These are phyloP conservation scores for Orius insidiosus DNA, from an alignment of 1,140 invertebrate genomes.

Conservation along the genomic window DNA sequence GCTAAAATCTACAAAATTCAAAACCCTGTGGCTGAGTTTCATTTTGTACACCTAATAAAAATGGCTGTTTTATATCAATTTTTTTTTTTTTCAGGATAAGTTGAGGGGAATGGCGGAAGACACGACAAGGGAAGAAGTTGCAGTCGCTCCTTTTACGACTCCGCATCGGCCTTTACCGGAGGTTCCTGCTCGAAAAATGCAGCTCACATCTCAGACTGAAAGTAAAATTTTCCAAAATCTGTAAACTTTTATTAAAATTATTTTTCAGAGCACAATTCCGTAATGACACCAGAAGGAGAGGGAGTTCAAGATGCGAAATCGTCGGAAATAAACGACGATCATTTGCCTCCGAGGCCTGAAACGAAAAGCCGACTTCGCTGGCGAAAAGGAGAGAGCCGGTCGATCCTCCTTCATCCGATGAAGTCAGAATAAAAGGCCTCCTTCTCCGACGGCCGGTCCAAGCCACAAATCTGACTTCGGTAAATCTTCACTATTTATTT, in stretches of 20 bases:
- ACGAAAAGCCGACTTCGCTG: slow-evolving; percentile 3
- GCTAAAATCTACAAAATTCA: too few species aligned
- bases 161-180: background rate
- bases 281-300: slow-evolving; percentile 2
- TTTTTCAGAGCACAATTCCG: background rate
- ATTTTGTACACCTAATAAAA: too few species aligned
- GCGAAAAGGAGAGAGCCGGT: slow-evolving; percentile 1
- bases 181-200: slow-evolving; percentile 12
- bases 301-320: background rate
- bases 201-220: slow-evolving; percentile 11
- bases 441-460: slow-evolving; percentile 19
- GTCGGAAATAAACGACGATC: background rate
- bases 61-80: too few species aligned
- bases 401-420: slow-evolving; percentile 4
- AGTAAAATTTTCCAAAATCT: slow-evolving; percentile 1
- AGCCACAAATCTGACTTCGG: slow-evolving; percentile 21
- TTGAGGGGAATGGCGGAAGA: slow-evolving; percentile 14
- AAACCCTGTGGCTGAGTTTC: too few species aligned
- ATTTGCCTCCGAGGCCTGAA: background rate
- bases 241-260: too few species aligned
- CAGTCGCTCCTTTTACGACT: background rate
- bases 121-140: slow-evolving; percentile 7
- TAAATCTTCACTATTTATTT: slow-evolving; percentile 9
- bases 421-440: slow-evolving; percentile 17
- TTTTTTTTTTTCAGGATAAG: too few species aligned